Conservation (phyloP, 2,113 vertebrate genomes). For the Rhagologus leucostigma region DNA sequence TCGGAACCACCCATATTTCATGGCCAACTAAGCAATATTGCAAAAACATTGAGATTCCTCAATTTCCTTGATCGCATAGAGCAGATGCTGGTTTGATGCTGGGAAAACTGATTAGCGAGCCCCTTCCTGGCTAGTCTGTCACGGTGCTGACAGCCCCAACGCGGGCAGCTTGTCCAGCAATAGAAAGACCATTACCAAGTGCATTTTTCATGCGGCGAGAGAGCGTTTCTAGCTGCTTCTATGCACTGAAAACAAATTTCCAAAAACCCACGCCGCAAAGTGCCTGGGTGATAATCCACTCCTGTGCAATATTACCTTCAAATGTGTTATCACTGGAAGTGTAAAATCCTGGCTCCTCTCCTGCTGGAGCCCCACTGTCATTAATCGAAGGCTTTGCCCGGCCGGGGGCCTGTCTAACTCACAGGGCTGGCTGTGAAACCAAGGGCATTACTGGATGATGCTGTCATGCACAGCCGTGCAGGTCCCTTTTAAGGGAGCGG, state of each 20-base stretch:
- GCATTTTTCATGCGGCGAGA: background rate
- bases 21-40: conserved; percentile 58
- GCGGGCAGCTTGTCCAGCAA: conserved; percentile 13
- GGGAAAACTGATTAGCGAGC: conserved; percentile 46
- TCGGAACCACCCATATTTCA: conserved; percentile 54
- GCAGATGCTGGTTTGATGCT: conserved; percentile 42
- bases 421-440: conserved; percentile 15
- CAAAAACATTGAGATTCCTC: conserved; percentile 50
- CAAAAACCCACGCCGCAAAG: background rate
- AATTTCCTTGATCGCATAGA: conserved; percentile 3
- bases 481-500: background rate
- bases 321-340: background rate
- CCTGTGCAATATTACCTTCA: background rate
- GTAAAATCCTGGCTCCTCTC: background rate
- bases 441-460: conserved; percentile 21
- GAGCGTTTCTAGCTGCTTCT: background rate
- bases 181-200: conserved; percentile 23
- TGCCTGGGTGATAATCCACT: background rate
- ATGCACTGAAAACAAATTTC: conserved; percentile 14
- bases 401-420: background rate
- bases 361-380: background rate
- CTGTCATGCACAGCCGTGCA: background rate
- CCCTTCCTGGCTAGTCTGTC: conserved; percentile 32
- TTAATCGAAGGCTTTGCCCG: conserved; percentile 1
- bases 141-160: background rate